These are phyloP conservation scores for Leptinotarsa tumamoca DNA, from an alignment of 2,888 invertebrate species.

Conservation along the genomic window DNA sequence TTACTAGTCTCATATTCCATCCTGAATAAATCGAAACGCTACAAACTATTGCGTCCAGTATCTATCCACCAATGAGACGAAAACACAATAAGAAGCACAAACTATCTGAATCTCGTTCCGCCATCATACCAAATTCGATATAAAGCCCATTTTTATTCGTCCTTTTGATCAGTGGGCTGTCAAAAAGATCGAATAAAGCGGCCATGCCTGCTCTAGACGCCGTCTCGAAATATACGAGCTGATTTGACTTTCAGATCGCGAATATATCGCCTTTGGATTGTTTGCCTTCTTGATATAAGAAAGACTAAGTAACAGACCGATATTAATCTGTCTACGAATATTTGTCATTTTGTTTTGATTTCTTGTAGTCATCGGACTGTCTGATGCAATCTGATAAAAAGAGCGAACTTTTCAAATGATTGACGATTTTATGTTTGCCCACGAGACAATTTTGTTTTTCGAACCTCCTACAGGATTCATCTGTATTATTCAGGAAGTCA, in stretches of 20 bases:
- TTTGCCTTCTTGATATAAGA: conserved; percentile 57
- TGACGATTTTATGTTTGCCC: too few species aligned
- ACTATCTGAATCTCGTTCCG: conserved; percentile 1
- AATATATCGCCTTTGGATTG: conserved; percentile 48
- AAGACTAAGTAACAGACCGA: conserved; percentile 55
- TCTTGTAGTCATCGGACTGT: background rate
- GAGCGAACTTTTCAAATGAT: too few species aligned
- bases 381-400: background rate
- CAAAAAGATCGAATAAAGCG: conserved; percentile 51
- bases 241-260: conserved; percentile 58
- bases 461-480: too few species aligned
- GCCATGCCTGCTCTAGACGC: conserved; percentile 52
- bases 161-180: conserved; percentile 44
- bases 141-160: conserved; percentile 32
- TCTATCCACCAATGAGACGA: background rate
- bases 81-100: background rate
- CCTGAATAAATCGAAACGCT: background rate
- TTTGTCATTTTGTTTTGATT: conserved; percentile 6
- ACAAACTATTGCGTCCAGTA: background rate
- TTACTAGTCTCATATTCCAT: background rate
- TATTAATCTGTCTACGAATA: conserved; percentile 55
- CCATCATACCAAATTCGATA: conserved; percentile 25
- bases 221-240: conserved; percentile 53
- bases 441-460: too few species aligned
- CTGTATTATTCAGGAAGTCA: too few species aligned